Evolutionary conservation across 2,113 vertebrate genomes (phyloP).

Genomic region (Suricata suricatta): DNA sequence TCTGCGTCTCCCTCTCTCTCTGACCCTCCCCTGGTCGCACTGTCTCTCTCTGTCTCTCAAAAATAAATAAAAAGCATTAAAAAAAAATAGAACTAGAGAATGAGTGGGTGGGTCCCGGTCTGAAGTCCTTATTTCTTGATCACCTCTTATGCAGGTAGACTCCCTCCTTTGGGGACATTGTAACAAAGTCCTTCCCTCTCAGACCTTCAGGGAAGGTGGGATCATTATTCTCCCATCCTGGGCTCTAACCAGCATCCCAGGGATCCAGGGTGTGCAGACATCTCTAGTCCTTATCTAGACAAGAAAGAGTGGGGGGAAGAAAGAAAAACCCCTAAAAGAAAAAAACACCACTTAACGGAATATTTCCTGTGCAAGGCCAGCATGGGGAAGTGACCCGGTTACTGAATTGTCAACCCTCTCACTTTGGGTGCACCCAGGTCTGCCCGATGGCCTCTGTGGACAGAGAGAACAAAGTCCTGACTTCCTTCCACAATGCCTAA

Average conservation of each 20-base stretch:
- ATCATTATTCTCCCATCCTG: not conserved
- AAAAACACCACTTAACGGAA: not conserved
- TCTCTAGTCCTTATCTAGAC: not conserved
- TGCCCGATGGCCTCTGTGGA: not conserved
- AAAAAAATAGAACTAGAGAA: not conserved
- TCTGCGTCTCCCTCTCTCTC: too few species aligned
- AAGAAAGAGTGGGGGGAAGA: not conserved
- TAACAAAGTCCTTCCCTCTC: not conserved
- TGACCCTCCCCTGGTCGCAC: too few species aligned
- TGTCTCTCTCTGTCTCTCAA: too few species aligned
- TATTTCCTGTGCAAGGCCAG: not conserved
- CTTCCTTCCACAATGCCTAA: not conserved
- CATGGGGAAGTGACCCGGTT: not conserved
- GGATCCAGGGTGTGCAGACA: not conserved
- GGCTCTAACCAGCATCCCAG: not conserved
- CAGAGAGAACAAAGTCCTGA: not conserved
- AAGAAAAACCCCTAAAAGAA: not conserved
- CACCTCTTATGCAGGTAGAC: not conserved
- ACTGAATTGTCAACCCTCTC: not conserved
- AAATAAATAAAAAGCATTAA: too few species aligned
- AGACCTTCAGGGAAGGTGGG: not conserved
- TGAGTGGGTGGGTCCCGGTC: not conserved
- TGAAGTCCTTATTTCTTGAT: not conserved
- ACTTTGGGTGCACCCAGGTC: fast-evolving
- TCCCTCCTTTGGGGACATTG: not conserved